Base-by-base conservation (phyloP, 2,797 vertebrate genomes). In the Tauraco hartlaubi region DNA sequence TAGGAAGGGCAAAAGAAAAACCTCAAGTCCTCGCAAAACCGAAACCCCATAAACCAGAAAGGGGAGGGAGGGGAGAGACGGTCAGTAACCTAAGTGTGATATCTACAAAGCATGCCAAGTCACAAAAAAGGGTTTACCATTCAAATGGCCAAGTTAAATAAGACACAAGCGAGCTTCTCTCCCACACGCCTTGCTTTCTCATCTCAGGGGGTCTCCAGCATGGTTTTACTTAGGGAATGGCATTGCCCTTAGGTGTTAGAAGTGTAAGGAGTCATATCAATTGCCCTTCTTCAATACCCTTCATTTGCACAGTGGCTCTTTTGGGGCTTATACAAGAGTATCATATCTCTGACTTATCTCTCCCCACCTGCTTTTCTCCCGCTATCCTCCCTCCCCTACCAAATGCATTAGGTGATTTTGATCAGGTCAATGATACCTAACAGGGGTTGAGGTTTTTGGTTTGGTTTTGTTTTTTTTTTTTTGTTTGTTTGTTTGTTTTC, bases 111-210 rank as follows among this genome's bases (percentile, higher is more conserved):
- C 58, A 92, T 79, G 94, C 96, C 97, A 98, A 98, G 91, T 96
- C 88, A 95, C 94, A 92, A 64, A 64, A 62, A 96, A 92, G 56
- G 76, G 74, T 88, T 95, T 96, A 93, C 91, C 78, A 73, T 69
- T 80, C 85, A 61, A 91, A 95, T 58, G 33, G 96, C 91, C 97
- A 97, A 96, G 92, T 91, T 78, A 98, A 98, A 98, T 76, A 97
- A 95, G 86, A 90, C 25, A 43, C 22, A 46, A 78, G 55, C 3
- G 20, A 94, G 79, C 66, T 90, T 37, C 69, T 95, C 16, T 26
- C 49, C 11, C 14, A 51, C 17, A 5, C 21, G 26, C 46, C 28
- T 69, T 51, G 62, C 88, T 84, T 81, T 91, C 61, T 61, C 72
- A 69, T 66, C 94, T 93, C 74, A 58, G 63, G 63, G 82, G 92